A percentile compares a stretch with the other conserved stretches of the same genome.
These are phyloP conservation scores for Nothocercus nigrocapillus DNA, from an alignment of 2,113 vertebrate species.

Conservation along the genomic window DNA sequence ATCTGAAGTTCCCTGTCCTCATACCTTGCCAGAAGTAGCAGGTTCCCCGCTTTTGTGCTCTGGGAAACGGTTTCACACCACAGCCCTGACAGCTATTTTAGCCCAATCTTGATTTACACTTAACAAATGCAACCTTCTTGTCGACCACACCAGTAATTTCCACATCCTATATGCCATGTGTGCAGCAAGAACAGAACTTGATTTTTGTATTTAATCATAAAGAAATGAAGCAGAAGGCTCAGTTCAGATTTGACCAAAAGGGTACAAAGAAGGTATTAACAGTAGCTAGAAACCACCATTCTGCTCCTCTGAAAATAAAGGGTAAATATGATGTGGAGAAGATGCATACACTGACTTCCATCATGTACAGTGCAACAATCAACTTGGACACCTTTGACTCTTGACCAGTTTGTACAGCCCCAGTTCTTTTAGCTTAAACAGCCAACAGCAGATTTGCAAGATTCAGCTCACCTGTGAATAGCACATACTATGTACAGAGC, in stretches of 20 bases:
- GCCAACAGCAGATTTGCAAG: neutral
- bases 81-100: neutral
- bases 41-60: neutral
- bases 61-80: neutral
- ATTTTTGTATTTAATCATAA: neutral
- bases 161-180: neutral
- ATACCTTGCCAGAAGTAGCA: neutral
- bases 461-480: neutral
- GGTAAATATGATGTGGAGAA: neutral
- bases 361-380: accelerated
- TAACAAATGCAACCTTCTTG: accelerated
- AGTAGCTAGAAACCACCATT: neutral
- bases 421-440: neutral
- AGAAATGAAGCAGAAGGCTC: neutral
- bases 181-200: neutral
- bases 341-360: neutral
- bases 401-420: neutral
- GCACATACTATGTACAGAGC: neutral
- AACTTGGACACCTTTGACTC: neutral
- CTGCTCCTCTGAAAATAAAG: neutral
- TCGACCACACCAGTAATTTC: neutral
- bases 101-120: neutral
- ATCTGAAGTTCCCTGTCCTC: neutral
- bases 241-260: neutral
- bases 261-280: neutral